These are phyloP conservation scores for Aldrovandia affinis DNA, from an alignment of 2,797 vertebrate genomes.

Conservation along the genomic window DNA sequence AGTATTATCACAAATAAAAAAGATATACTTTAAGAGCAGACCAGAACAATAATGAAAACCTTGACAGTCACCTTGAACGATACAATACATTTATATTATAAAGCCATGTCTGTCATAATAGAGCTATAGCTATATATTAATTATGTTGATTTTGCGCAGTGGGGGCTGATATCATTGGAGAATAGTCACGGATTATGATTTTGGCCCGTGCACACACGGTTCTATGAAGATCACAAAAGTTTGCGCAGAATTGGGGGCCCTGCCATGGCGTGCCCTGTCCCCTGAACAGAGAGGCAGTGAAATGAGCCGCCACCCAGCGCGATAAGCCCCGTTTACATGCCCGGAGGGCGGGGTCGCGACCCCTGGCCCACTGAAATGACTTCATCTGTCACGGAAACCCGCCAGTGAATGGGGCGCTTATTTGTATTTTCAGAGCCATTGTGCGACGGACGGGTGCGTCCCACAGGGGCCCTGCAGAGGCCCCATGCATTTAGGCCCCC, in stretches of 20 bases:
- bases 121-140: background rate
- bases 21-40: too few species aligned
- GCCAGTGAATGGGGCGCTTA: slow-evolving; percentile 39
- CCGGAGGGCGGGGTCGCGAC: slow-evolving; percentile 43
- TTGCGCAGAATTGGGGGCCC: background rate
- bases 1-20: too few species aligned
- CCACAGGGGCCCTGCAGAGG: slow-evolving; percentile 36
- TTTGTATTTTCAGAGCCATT: slow-evolving; percentile 46
- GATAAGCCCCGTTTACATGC: slow-evolving; percentile 39
- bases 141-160: background rate
- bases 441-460: slow-evolving; percentile 21
- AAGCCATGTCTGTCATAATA: background rate
- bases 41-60: too few species aligned
- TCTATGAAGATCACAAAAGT: background rate
- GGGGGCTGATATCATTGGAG: background rate
- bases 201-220: background rate
- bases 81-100: background rate
- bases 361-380: slow-evolving; percentile 34
- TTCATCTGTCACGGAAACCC: slow-evolving; percentile 31
- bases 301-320: slow-evolving; percentile 40
- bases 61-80: background rate
- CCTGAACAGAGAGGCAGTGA: slow-evolving; percentile 28
- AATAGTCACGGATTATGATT: background rate
- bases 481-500: slow-evolving; percentile 2
- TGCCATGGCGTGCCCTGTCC: background rate